Percentiles rank a stretch among this genome's conserved stretches.
These are phyloP conservation scores for Pungitius pungitius DNA, from an alignment of 2,113 vertebrate genomes.

Conservation along the genomic window DNA sequence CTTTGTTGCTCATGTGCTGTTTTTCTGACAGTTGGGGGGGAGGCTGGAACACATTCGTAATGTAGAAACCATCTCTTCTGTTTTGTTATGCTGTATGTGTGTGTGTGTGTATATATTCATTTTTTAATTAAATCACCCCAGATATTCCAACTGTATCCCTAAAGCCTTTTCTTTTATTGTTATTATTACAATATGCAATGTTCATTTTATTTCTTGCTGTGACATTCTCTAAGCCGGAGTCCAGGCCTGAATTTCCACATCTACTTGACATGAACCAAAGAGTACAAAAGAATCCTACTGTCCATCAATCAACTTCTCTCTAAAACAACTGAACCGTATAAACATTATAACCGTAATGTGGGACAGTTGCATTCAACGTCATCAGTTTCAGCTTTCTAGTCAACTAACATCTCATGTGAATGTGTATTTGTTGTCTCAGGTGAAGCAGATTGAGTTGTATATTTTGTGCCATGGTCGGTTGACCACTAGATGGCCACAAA, in stretches of 20 bases:
- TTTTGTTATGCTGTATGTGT: background rate
- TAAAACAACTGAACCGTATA: background rate
- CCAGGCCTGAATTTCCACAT: background rate
- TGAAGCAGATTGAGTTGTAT: background rate
- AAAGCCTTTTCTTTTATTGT: background rate
- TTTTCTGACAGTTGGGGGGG: background rate
- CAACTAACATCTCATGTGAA: background rate
- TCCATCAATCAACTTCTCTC: background rate
- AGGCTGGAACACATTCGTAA: background rate
- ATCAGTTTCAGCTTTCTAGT: background rate
- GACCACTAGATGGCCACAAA: slow-evolving; percentile 70
- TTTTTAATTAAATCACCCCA: background rate
- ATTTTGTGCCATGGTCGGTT: background rate
- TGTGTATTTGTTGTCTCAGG: background rate
- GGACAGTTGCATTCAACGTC: background rate
- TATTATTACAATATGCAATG: background rate
- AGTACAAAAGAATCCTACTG: background rate
- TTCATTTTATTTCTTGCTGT: background rate
- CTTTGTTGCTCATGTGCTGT: slow-evolving; percentile 5
- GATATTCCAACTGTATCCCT: background rate
- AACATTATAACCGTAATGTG: background rate
- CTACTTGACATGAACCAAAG: too few species aligned
- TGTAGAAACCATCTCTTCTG: background rate
- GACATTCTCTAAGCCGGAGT: background rate
- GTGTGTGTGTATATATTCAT: background rate